A percentile compares a stretch with the other conserved stretches of the same genome.
Evolutionary conservation across 37 sponge, comb jelly and placozoan genomes (phyloP).

Genomic region (Chondrilla cf. caribensis): DNA sequence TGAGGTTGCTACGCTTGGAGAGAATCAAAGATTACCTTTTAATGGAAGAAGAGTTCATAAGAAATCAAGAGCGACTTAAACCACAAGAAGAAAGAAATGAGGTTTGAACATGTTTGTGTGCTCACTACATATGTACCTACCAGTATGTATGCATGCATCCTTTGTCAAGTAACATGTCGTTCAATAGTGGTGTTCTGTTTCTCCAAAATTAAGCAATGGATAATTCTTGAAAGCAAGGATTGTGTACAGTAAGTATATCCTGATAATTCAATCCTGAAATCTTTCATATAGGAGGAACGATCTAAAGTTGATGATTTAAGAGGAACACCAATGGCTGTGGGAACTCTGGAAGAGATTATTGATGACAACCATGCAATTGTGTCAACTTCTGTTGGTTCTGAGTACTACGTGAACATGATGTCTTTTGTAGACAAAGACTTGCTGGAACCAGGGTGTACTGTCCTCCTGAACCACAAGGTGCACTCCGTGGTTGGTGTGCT

Average conservation of each 20-base stretch:
- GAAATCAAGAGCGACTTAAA: slow-evolving; percentile 84
- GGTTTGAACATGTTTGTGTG: slow-evolving; percentile 32
- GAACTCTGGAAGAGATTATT: slow-evolving; percentile 98
- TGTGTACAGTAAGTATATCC: too few species aligned
- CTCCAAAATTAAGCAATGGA: too few species aligned
- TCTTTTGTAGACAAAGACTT: slow-evolving; percentile 98
- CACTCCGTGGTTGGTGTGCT: slow-evolving; percentile 98
- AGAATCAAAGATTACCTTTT: slow-evolving; percentile 92
- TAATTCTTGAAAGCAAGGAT: too few species aligned
- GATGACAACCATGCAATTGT: slow-evolving; percentile 99
- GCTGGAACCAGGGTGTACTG: slow-evolving; percentile 98
- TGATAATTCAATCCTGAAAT: background rate
- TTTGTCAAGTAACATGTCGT: background rate
- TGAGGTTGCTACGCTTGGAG: slow-evolving; percentile 88
- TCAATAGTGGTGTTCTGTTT: too few species aligned
- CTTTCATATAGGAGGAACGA: slow-evolving; percentile 80
- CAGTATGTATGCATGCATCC: background rate
- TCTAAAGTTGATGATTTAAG: slow-evolving; percentile 96
- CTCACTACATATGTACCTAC: background rate
- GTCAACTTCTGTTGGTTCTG: slow-evolving; percentile 94
- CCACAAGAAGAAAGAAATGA: slow-evolving; percentile 98
- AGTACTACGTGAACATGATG: slow-evolving; percentile 97
- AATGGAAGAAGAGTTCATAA: slow-evolving; percentile 98
- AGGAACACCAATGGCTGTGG: slow-evolving; percentile 98
- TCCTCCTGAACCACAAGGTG: slow-evolving; percentile 96